Percentiles rank a stretch among this genome's conserved stretches.
Evolutionary conservation across 2,113 vertebrate genomes (phyloP).

Genomic region (Hyla sarda): DNA sequence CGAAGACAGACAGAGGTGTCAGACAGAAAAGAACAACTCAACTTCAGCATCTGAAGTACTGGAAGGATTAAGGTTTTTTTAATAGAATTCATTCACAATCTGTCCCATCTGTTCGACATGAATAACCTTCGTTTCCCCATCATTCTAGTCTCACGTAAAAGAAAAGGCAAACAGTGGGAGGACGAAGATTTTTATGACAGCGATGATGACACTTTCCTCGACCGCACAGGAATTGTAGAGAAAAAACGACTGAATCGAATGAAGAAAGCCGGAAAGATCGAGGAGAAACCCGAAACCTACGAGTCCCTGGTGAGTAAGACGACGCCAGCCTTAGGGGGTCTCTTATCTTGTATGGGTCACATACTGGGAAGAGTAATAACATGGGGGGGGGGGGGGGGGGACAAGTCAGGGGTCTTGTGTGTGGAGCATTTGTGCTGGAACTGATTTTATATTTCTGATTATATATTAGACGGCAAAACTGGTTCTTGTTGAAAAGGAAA

Average conservation of each 20-base stretch:
- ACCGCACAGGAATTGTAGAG: conserved; percentile 92
- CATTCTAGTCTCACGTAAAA: conserved; percentile 89
- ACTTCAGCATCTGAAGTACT: no score
- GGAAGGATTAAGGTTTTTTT: no score
- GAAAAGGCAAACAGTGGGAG: conserved; percentile 97
- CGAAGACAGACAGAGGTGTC: no score
- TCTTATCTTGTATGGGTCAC: no score
- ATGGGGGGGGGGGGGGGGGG: no score
- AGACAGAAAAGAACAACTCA: no score
- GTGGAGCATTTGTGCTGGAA: not conserved
- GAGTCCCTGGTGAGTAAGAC: conserved; percentile 84
- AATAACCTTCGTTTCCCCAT: not conserved
- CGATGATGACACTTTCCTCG: conserved; percentile 95
- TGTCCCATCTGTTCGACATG: no score
- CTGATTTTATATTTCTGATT: conserved; percentile 51
- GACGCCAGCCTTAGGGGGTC: no score
- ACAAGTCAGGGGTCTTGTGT: no score
- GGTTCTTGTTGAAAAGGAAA: conserved; percentile 84
- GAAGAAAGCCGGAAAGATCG: conserved; percentile 95
- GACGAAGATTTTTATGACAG: conserved; percentile 98
- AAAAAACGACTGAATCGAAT: conserved; percentile 92
- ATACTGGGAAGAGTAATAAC: no score
- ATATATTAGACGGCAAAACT: conserved; percentile 86
- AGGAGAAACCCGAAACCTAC: conserved; percentile 89
- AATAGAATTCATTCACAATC: no score